Base-by-base conservation (phyloP, 2,113 vertebrate species). In the Lethenteron camtschaticum region DNA sequence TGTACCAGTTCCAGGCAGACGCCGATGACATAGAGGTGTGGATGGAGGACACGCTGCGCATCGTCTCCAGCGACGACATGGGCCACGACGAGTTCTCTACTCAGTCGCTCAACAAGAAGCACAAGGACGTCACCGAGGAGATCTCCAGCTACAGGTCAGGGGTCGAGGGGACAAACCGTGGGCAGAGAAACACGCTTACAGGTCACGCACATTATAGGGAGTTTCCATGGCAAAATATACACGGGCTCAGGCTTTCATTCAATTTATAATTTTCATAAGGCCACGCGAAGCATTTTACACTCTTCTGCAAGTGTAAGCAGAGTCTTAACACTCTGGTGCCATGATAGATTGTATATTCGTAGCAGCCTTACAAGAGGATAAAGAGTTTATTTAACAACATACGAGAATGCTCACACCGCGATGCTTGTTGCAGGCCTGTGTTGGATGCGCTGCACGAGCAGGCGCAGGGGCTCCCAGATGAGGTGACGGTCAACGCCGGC, bases 41-140 rank as follows among this genome's bases (percentile, higher is more conserved):
- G 91, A 91, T 87, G 73, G 78, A 95, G 72, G 89, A 96, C 57
- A 85, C 91, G 41, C 85, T 96, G 69, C 88, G 85, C 71, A 88
- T 95, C 0, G 90, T 92, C 56, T 96, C 90, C 73, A 89, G 86
- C 68, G 86, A 73, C 0, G 90, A 96, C 0, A 87, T 92, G n/a
- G 91, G 91, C 72, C 88, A 95, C 0, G 89, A 96, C 1, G 89
- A 95, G 70, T 95, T 89, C 79, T 96, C 91, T 72, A 94, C 91
- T 1, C 89, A 89, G 79, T 89, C 91, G 2, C 80, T 96, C 75
- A 89, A 90, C 63, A 87, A 84, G 78, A 96, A 95, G 69, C 91
- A 96, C 80, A 91, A 94, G 73, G 91, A 90, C 0, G 88, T 91
- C 2, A 85, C 87, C 0, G 85, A 89, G 9, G 91, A 95, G 78